phyloP scores from a whole-genome alignment of 2,113 vertebrate genomes.

The Marmota monax region DNA sequence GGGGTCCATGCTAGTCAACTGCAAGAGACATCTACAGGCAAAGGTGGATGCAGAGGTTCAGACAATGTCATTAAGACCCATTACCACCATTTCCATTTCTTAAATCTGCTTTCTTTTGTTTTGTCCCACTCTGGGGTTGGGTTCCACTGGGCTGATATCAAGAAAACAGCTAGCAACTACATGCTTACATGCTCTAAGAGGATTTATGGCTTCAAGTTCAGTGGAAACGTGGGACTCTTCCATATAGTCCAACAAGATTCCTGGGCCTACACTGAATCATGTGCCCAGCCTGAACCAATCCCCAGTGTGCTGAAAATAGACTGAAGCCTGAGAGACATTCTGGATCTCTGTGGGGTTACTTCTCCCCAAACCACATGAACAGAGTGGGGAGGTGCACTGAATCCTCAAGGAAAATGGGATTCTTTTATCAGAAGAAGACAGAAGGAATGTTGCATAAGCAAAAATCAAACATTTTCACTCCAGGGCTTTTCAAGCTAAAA shows the following conservation, averaged over 20 bases:
- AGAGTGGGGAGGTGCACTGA: not conserved
- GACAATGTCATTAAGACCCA: not conserved
- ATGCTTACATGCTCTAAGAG: not conserved
- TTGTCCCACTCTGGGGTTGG: not conserved
- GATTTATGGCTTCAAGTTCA: not conserved
- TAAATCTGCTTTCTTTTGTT: not conserved
- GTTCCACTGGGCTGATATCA: not conserved
- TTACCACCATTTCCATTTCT: not conserved
- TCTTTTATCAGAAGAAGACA: constrained; percentile 32
- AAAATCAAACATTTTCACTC: not conserved
- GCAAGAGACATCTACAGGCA: not conserved
- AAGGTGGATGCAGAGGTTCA: not conserved
- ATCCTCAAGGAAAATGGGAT: not conserved
- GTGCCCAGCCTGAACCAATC: not conserved
- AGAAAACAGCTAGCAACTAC: not conserved
- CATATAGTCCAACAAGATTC: not conserved
- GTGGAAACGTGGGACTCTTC: not conserved
- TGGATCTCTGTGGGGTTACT: not conserved
- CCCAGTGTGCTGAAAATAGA: not conserved
- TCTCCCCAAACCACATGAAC: not conserved
- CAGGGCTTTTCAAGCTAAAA: not conserved
- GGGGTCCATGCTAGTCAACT: not conserved
- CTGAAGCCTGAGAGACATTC: not conserved
- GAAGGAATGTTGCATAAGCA: not conserved
- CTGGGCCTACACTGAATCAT: not conserved